Base-by-base conservation (phyloP, 2,888 invertebrate genomes). In the Temnothorax ravouxi region DNA sequence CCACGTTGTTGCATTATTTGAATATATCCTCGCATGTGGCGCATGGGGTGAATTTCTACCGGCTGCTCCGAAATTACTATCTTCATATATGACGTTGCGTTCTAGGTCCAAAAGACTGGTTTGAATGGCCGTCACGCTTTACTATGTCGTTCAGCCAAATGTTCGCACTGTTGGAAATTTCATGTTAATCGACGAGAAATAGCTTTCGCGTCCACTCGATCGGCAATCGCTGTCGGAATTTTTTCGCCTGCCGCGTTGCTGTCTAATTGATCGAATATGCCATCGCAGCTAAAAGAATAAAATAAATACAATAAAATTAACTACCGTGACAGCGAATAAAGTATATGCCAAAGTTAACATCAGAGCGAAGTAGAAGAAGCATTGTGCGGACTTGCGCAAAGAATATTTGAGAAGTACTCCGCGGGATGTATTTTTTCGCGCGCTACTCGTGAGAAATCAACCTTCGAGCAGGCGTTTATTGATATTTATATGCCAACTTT, bases 401-500 rank as follows among this genome's bases (percentile, higher is more conserved):
- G 59, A 79, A 79, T 56, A 69, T 84, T 69, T 47, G 66, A 61
- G n/a, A 71, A 47, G 56, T 61, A 62, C n/a, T 54, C 38, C 29
- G 69, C 25, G 61, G 62, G 56, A 75, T 66, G 66, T 66, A 81
- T 82, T 75, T 82, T 75, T 82, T 69, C 47, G 54, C 50, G 59
- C 74, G 25, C 56, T 54, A 34, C 41, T 79, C 47, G 74, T 64
- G 74, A 87, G 77, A 87, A 76, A 87, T 87, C 76, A 84, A 72
- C 56, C 76, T 83, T 80, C 85, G 67, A 86, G 82, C 81, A 69
- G 88, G 86, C 88, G 88, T 86, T 91, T 90, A 89, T 91, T 90
- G 91, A 90, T 91, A 90, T 90, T 90, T 90, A 90, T 89, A 88
- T 83, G 87, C 66, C 81, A 88, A 90, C 83, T 91, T 91, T 86